A percentile compares a stretch with the other conserved stretches of the same genome.
Conservation (phyloP, 2,797 vertebrate species). For the Tiaroga cobitis region DNA sequence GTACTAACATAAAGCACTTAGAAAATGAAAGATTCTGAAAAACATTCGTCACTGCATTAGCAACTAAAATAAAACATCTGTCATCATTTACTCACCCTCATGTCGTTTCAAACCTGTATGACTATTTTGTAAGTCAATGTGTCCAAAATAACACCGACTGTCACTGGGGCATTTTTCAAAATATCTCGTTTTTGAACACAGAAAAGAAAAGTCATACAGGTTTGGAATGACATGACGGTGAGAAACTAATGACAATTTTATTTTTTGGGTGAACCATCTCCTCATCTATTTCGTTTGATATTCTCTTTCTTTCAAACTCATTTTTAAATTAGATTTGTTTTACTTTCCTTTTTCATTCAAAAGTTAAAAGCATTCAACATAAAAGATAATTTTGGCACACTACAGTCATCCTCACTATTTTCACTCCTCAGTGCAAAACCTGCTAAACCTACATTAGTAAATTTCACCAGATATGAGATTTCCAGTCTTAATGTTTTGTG, state of each 20-base stretch:
- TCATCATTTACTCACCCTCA: neutral
- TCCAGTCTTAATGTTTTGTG: neutral
- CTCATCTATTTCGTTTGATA: neutral
- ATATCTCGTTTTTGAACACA: neutral
- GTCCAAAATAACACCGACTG: neutral
- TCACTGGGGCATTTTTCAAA: neutral
- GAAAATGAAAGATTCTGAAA: neutral
- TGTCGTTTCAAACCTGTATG: neutral
- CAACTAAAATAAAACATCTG: neutral
- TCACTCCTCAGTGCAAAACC: slow-evolving; percentile 3
- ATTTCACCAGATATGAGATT: neutral
- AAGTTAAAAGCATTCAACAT: neutral
- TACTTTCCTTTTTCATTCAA: neutral
- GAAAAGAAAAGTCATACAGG: neutral
- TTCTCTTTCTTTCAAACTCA: neutral
- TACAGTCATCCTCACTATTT: neutral
- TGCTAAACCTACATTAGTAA: neutral
- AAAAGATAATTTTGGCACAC: neutral
- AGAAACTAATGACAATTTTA: neutral
- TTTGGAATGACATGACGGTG: neutral
- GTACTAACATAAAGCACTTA: neutral
- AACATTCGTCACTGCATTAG: neutral
- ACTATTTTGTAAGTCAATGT: no score
- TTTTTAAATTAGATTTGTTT: slow-evolving; percentile 3
- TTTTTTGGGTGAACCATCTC: neutral